Evolutionary conservation across 1,140 invertebrate species (phyloP), one percentile per base, ranked within the genome.

Genomic region (Onthophagus taurus): DNA sequence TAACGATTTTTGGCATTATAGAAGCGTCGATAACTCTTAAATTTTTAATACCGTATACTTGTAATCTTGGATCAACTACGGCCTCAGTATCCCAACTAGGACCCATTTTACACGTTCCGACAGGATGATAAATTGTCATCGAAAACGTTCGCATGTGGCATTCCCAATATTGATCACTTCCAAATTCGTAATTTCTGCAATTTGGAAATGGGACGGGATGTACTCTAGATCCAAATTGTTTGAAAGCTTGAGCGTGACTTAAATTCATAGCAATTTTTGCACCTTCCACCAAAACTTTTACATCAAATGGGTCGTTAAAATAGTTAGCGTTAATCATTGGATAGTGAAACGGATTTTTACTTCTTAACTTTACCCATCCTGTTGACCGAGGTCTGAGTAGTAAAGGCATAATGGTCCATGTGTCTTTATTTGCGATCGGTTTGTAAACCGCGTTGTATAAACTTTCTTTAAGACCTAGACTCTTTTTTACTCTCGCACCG

Each of bases 251-350:
- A 0, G 83, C 81, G 47, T 85, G 76, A 23, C 77, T 80, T 1
- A 89, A 74, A 52, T 74, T 63, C 3, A 84, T 51, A 0, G 80
- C 82, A 33, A 85, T 77, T 61, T 85, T 85, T 0, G 80, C 80
- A n/a, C 87, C 88, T 66, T 91, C 85, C 0, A 89, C 78, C 6
- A 91, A 58, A 0, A 75, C 78, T n/a, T 75, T 72, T 0, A 88
- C 78, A 54, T 92, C 89, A 21, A 74, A 58, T 0, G 78, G 76
- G 62, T 91, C 75, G 35, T 78, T 74, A 44, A 93, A 85, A 57
- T 93, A 94, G 54, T 92, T 89, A 3, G 93, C 84, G 65, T 94
- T 77, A 48, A 97, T 89, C 7, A 82, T 59, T 0, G 93, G 93
- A 56, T 82, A 81, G 12, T 84, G 75, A 45, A 83, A 85, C 1